A percentile compares a stretch with the other conserved stretches of the same genome.
Evolutionary conservation across 2,113 vertebrate species (phyloP).

Genomic region (Seriola quinqueradiata): DNA sequence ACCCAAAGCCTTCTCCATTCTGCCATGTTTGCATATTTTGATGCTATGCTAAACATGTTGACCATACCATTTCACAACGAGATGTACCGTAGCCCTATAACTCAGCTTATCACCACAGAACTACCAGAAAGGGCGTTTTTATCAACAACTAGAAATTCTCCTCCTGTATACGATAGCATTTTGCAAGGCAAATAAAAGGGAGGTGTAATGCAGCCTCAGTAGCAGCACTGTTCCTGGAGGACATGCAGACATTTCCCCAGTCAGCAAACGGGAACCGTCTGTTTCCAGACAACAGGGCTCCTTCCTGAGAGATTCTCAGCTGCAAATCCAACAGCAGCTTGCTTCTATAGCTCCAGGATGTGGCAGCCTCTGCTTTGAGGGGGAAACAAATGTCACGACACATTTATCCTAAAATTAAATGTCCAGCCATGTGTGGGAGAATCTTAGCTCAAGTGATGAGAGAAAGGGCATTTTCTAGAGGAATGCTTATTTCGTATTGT

Average conservation of each 20-base stretch:
- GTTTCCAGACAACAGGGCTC: slow-evolving; percentile 78
- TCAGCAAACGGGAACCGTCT: slow-evolving; percentile 77
- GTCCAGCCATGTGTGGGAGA: background rate
- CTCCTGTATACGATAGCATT: slow-evolving; percentile 15
- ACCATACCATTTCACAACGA: slow-evolving; percentile 20
- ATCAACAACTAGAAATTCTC: slow-evolving; percentile 10
- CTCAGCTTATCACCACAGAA: slow-evolving; percentile 1
- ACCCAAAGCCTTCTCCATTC: slow-evolving; percentile 15
- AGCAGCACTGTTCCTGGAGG: slow-evolving; percentile 66
- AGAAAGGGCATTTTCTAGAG: slow-evolving; percentile 12
- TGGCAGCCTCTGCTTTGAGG: slow-evolving; percentile 33
- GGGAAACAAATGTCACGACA: slow-evolving; percentile 45
- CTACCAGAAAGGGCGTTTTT: background rate
- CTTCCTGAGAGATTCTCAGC: slow-evolving; percentile 69
- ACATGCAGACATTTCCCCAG: slow-evolving; percentile 69
- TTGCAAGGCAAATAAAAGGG: slow-evolving; percentile 70
- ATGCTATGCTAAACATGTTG: slow-evolving; percentile 39
- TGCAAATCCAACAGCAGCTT: slow-evolving; percentile 50
- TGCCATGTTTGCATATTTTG: slow-evolving; percentile 62
- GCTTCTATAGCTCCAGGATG: slow-evolving; percentile 30
- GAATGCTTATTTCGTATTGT: background rate
- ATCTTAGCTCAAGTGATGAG: background rate
- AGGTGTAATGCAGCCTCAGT: slow-evolving; percentile 37
- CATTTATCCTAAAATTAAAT: slow-evolving; percentile 41
- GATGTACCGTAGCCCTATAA: slow-evolving; percentile 9